Evolutionary conservation across 2,888 invertebrate genomes (phyloP), one percentile per base, ranked within the genome.

Genomic region (Neria commutata): DNA sequence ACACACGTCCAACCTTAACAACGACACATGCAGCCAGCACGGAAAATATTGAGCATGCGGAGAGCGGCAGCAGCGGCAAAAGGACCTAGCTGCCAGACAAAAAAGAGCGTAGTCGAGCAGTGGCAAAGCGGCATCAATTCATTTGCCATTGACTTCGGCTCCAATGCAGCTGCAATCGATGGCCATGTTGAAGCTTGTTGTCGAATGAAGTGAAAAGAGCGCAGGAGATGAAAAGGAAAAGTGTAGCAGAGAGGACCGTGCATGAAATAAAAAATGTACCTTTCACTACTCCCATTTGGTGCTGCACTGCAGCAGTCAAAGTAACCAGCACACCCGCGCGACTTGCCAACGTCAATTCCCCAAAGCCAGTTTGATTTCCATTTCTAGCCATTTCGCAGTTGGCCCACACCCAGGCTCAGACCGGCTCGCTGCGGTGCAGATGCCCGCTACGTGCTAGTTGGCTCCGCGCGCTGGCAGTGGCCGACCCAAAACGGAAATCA

Each of bases 351-450:
- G 19, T 53, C 47, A 34, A 45, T 47, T 54, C 58, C 58, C 58
- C 50, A 54, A 53, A 54, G 58, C 45, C 47, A 53, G 54, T 58
- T 58, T 58, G 58, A 58, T 58, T 58, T 58, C 54, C 58, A 58
- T 58, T 58, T 46, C 16, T n/a, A 11, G 4, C 37, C 4, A 6
- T n/a, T 6, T 4, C 42, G 21, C 5, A 42, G 17, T 21, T 17
- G n/a, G n/a, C n/a, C n/a, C 42, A 19, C 42, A 42, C 8, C 42
- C 4, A 21, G 14, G 37, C 37, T 14, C n/a, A 11, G 37, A 14
- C n/a, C 37, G n/a, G n/a, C 37, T n/a, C n/a, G n/a, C n/a, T n/a
- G 37, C 14, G 3, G n/a, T 10, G 37, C 8, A 37, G 37, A 4
- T 37, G 8, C n/a, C n/a, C 37, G 37, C 8, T 37, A 5, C 37